Percentiles rank a stretch among this genome's conserved stretches.
These are phyloP conservation scores for Etia nguti DNA, from an alignment of 2,113 vertebrate species.

Conservation along the genomic window DNA sequence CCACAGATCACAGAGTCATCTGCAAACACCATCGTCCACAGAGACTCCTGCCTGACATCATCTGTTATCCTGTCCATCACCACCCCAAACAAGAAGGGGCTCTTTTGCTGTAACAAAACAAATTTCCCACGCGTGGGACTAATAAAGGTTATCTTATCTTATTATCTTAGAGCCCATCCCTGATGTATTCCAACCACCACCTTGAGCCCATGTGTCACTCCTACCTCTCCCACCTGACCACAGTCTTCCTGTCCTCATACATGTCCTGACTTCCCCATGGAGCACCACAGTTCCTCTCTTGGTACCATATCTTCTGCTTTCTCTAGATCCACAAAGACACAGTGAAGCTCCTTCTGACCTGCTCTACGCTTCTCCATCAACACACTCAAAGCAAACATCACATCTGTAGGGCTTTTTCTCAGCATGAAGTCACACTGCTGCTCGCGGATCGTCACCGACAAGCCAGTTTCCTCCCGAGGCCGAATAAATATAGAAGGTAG, in stretches of 20 bases:
- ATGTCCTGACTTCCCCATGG: accelerated
- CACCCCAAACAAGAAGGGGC: not conserved
- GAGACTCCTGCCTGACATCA: accelerated
- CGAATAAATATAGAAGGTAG: not conserved
- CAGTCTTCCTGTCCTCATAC: not conserved
- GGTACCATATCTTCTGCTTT: not conserved
- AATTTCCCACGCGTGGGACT: too few relatives aligned
- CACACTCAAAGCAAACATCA: not conserved
- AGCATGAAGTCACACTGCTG: not conserved
- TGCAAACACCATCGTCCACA: not conserved
- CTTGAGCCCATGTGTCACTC: not conserved
- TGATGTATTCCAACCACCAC: not conserved
- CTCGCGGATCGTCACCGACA: not conserved
- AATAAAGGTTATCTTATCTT: too few relatives aligned
- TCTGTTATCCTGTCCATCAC: not conserved
- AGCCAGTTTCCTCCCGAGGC: not conserved
- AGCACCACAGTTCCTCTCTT: not conserved
- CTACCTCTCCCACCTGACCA: not conserved
- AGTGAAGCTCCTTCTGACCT: not conserved
- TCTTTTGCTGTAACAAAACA: too few relatives aligned
- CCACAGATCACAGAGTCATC: not conserved
- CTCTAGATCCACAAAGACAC: not conserved
- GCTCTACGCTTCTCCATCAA: not conserved
- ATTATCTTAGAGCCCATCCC: not conserved
- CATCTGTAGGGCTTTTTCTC: not conserved